Base-by-base conservation (phyloP, 1,140 invertebrate genomes). In the Callitettix versicolor region DNA sequence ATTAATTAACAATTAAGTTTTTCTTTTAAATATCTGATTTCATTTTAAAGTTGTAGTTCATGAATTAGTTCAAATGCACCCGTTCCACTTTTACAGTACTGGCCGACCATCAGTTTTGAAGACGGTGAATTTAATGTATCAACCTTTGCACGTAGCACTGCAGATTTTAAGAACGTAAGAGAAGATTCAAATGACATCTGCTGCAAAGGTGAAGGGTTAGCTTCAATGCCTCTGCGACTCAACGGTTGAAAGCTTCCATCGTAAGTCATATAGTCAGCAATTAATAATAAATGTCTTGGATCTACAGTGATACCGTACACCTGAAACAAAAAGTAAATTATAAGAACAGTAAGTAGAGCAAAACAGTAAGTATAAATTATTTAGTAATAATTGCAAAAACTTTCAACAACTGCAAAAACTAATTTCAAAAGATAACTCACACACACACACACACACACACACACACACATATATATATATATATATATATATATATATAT, bases 171-270 rank as follows among this genome's bases (percentile, higher is more conserved):
- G 66, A 98, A 98, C 61, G 78, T 79, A 20, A 91, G 72, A 1
- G 92, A 89, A 1, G 92, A 92, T 72, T 99, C 96, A 65, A 96
- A 99, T 2, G 88, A 95, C 88, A 99, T 98, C 73, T 98, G 94
- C 68, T 99, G 96, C 1, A 99, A 70, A 0, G 94, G 90, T 3
- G 95, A 98, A 0, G 88, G 76, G 36, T 83, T 89, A 20, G 79
- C 80, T 61, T 87, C 82, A 78, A 99, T 93, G 5, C 91, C 91
- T 65, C 80, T 82, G 24, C 95, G 76, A 70, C 88, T 98, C 67
- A 98, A 82, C 0, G 95, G 88, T 65, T 86, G 81, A 64, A 89
- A 96, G 9, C 73, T 73, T 0, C 97, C 97, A 66, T 90, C 86
- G 63, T 83, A 94, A 0, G 95, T 99, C 95, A 99, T 99, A 67